Base-by-base conservation (phyloP, 2,888 invertebrate genomes). In the Lobophora halterata region DNA sequence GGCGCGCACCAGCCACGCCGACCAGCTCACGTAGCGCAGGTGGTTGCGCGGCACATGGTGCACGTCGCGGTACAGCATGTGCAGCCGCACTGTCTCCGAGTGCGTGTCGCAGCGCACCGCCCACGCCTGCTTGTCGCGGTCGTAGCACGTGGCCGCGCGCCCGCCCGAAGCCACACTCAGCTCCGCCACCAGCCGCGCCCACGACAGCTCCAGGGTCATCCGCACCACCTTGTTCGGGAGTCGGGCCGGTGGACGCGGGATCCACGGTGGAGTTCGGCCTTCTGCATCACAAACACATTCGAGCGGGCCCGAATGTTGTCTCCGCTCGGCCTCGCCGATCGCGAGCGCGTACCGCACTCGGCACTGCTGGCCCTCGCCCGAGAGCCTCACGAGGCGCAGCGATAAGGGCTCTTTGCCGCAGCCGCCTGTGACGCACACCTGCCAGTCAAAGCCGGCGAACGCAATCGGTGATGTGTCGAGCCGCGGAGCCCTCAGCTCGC, bases 381-480 rank as follows among this genome's bases (percentile, higher is more conserved):
- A 94, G 34, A 93, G 89, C 30, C 95, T 88, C 61, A 92, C 91
- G 19, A 95, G 79, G 36, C 91, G 90, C 30, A 92, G 57, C 6
- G 80, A 52, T 4, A 86, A 57, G 1, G 85, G 83, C 32, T 91
- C 90, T 56, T 90, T 90, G 14, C 89, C 90, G 38, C 83, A 77
- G 20, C 91, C 91, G 32, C 88, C 86, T 1, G 90, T 91, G 21
- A 91, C 89, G 1, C 91, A 88, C 24, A 95, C 86, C 58, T 93
- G 93, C 95, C 95, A 95, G 65, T 95, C 95, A 71, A 93, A 94
- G 13, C 93, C 92, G 4, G 94, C 94, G 68, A 94, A 95, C 0
- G 92, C 91, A 71, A 95, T 94, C 40, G 85, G 86, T 8, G 83
- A 79, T 12, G 86, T 85, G 43, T 83, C 86, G 25, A 89, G 79